Conservation (phyloP, 2,797 vertebrate genomes). For the Ara ararauna region DNA sequence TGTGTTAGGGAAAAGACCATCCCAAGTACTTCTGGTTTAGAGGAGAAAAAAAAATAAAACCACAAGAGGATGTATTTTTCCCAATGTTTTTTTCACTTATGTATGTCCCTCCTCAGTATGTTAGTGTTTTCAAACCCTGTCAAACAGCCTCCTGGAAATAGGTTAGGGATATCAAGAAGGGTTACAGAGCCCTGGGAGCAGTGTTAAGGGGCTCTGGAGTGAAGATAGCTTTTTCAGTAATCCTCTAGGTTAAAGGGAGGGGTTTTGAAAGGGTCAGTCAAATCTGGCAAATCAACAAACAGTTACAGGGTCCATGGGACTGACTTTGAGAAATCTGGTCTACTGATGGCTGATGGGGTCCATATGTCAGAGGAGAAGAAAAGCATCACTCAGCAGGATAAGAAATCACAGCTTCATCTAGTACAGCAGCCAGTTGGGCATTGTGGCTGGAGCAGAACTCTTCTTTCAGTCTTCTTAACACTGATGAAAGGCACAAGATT, state of each 20-base stretch:
- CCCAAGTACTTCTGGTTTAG: neutral
- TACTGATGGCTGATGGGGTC: neutral
- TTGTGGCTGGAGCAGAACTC: neutral
- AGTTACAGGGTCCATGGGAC: neutral
- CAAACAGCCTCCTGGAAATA: neutral
- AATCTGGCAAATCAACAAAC: neutral
- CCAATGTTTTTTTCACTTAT: neutral
- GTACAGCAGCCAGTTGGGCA: neutral
- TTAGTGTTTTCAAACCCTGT: neutral
- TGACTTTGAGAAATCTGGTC: neutral
- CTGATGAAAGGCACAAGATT: neutral
- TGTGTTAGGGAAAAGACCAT: neutral
- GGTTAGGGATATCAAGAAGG: neutral
- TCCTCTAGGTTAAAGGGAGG: neutral
- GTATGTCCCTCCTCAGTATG: neutral
- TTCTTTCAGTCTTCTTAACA: neutral
- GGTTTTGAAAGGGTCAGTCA: neutral
- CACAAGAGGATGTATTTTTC: neutral
- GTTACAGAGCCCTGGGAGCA: neutral
- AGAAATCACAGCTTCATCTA: neutral
- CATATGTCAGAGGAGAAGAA: neutral
- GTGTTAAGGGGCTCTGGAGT: neutral
- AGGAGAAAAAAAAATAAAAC: neutral
- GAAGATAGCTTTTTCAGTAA: neutral
- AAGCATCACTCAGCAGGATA: neutral